These are phyloP conservation scores for Brachionichthys hirsutus DNA, from an alignment of 2,113 vertebrate genomes.

Conservation along the genomic window DNA sequence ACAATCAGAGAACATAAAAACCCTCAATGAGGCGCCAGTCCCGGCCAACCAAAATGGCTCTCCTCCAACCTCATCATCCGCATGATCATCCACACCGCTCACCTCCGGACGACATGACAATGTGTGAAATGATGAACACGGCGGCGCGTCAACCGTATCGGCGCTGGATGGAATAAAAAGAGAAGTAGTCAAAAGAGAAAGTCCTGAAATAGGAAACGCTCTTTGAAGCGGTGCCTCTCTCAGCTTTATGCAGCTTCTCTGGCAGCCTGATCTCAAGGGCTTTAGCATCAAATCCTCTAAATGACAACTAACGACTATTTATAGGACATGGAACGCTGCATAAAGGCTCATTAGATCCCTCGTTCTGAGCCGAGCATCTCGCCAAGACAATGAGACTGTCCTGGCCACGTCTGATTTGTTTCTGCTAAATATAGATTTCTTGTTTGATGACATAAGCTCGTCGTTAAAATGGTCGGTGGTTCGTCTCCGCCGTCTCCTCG, in stretches of 20 bases:
- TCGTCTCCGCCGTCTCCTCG: not conserved
- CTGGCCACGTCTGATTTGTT: conserved; percentile 6
- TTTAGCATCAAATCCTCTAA: conserved; percentile 61
- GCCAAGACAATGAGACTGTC: conserved; percentile 33
- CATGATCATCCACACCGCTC: conserved; percentile 43
- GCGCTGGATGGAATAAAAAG: not conserved
- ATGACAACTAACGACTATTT: conserved; percentile 63
- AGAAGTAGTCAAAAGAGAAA: conserved; percentile 25
- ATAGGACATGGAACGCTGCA: conserved; percentile 46
- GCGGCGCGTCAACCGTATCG: conserved; percentile 22
- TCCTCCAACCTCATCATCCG: conserved; percentile 33
- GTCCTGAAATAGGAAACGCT: conserved; percentile 52
- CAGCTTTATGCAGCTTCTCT: conserved; percentile 47
- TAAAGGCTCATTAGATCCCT: conserved; percentile 58
- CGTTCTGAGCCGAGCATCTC: conserved; percentile 25
- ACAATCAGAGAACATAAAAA: conserved; percentile 22
- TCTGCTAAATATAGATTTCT: conserved; percentile 32
- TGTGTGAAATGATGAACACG: conserved; percentile 37
- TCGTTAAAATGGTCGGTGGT: conserved; percentile 12
- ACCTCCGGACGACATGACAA: conserved; percentile 38
- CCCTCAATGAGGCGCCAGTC: not conserved
- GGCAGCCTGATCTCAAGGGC: conserved; percentile 51
- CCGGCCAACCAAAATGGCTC: not conserved
- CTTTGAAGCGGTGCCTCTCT: conserved; percentile 36
- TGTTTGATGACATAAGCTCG: conserved; percentile 50